Evolutionary conservation across 2,888 invertebrate genomes (phyloP).

Genomic region (Caprella mutica): DNA sequence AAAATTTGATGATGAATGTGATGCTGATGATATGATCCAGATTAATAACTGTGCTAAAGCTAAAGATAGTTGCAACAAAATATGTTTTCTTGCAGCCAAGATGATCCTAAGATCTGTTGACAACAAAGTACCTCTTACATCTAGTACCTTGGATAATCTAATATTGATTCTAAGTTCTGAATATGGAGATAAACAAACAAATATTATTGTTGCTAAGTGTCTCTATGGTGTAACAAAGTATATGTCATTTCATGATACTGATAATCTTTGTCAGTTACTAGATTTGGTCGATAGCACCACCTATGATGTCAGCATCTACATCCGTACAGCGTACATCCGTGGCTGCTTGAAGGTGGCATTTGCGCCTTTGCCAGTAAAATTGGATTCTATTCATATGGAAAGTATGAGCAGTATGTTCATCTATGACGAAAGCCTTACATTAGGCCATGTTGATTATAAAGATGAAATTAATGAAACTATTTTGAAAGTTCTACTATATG

Average conservation of each 20-base stretch:
- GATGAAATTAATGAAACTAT: not conserved
- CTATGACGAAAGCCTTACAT: not conserved
- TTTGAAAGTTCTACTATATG: not conserved
- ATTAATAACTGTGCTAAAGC: no score
- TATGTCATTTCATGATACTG: not conserved
- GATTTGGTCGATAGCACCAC: not conserved
- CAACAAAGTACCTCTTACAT: not conserved
- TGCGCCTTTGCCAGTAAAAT: not conserved
- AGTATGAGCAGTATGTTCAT: not conserved
- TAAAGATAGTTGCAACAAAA: not conserved
- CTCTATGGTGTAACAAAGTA: not conserved
- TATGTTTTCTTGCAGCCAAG: not conserved
- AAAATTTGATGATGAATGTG: not conserved
- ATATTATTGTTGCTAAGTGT: not conserved
- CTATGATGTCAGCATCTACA: not conserved
- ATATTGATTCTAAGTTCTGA: not conserved
- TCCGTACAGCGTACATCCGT: not conserved
- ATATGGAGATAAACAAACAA: not conserved
- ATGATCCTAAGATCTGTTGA: not conserved
- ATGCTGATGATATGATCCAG: no score
- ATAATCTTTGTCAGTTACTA: not conserved
- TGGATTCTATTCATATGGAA: not conserved
- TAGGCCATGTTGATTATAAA: not conserved
- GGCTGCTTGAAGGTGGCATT: not conserved
- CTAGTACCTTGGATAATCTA: not conserved